Conservation (phyloP, 2,888 invertebrate genomes). For the Tetheella fluctuosa region DNA sequence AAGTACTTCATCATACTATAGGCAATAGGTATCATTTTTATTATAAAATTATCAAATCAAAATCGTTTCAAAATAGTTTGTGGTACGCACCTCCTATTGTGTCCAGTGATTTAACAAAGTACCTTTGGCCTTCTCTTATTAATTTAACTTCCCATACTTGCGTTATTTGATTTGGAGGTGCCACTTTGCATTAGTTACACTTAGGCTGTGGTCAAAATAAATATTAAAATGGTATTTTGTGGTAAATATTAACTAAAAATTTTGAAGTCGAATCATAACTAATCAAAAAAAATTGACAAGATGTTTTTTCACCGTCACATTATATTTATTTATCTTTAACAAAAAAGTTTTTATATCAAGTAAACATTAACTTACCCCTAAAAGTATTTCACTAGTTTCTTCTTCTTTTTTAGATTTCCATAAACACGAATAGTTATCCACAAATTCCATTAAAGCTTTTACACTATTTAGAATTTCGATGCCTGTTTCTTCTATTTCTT, state of each 20-base stretch:
- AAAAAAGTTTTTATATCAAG: not conserved
- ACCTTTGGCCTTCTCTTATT: conserved; percentile 65
- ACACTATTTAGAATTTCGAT: conserved; percentile 64
- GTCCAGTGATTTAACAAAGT: conserved; percentile 67
- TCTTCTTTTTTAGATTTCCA: conserved; percentile 15
- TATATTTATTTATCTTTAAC: not conserved
- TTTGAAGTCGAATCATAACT: not conserved
- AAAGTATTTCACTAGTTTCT: not conserved
- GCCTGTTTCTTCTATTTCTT: conserved; percentile 69
- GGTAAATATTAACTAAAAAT: not conserved
- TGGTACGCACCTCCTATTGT: conserved; percentile 62
- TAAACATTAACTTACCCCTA: not conserved
- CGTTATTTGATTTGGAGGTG: conserved; percentile 44
- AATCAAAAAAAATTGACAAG: not conserved
- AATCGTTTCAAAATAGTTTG: conserved; percentile 14
- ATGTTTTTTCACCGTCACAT: not conserved
- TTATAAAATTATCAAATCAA: not conserved
- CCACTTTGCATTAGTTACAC: conserved; percentile 60
- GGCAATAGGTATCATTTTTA: too few species aligned
- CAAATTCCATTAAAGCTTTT: conserved; percentile 67
- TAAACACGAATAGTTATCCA: conserved; percentile 49
- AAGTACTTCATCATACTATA: too few species aligned
- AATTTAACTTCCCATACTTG: conserved; percentile 75
- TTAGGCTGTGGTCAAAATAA: not conserved
- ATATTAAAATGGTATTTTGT: not conserved